A percentile compares a stretch with the other conserved stretches of the same genome.
phyloP scores from a whole-genome alignment of 2,113 vertebrate genomes.

The Cyprinodon tularosa region DNA sequence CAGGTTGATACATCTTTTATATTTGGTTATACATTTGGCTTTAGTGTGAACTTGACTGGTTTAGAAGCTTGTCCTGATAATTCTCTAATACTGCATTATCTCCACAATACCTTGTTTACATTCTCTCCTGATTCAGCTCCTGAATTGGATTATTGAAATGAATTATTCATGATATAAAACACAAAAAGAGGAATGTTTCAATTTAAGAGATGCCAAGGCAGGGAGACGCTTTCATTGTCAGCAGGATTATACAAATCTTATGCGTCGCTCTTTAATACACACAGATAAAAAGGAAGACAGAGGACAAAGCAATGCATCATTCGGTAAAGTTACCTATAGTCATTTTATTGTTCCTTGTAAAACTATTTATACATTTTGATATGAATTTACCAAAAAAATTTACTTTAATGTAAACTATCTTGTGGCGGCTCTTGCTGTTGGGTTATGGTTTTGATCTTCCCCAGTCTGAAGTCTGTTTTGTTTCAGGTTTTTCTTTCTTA shows the following conservation, averaged over 20 bases:
- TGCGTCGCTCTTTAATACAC: neutral
- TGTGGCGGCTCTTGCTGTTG: neutral
- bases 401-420: neutral
- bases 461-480: too few relatives aligned
- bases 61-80: neutral
- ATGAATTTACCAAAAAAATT: too few relatives aligned
- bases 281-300: neutral
- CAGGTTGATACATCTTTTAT: conserved; percentile 5
- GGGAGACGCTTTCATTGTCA: neutral
- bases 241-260: neutral
- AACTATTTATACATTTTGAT: neutral
- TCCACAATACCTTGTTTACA: neutral
- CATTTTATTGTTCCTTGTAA: neutral
- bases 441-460: neutral
- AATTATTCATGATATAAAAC: neutral
- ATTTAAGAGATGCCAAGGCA: conserved; percentile 1
- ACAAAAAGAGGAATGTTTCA: neutral
- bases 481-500: too few relatives aligned
- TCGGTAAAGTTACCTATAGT: neutral
- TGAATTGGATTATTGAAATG: conserved; percentile 6
- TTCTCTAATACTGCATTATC: conserved; percentile 1
- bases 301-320: neutral
- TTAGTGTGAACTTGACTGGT: conserved; percentile 8
- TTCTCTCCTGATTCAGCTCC: neutral
- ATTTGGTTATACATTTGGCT: neutral